Percentiles rank a stretch among this genome's conserved stretches.
phyloP scores from a whole-genome alignment of 2,888 invertebrate species.

The Agriopis aurantiaria region DNA sequence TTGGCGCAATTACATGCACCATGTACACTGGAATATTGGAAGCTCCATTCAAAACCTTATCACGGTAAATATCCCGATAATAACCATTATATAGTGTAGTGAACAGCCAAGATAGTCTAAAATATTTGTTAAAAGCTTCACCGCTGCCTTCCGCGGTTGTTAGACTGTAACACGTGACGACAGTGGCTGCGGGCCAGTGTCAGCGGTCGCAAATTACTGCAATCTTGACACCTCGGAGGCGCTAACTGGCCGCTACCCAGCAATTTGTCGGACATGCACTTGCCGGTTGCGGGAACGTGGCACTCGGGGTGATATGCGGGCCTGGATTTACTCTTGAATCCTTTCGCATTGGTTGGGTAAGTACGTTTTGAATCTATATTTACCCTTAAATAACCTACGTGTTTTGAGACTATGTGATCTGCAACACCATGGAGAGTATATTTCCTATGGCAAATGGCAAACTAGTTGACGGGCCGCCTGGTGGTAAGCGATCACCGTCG shows the following conservation, averaged over 20 bases:
- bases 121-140: slow-evolving; percentile 5
- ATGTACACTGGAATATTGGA: too few relatives aligned
- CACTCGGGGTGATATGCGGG: slow-evolving; percentile 35
- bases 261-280: slow-evolving; percentile 78
- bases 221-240: slow-evolving; percentile 86
- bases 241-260: slow-evolving; percentile 81
- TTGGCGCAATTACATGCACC: too few relatives aligned
- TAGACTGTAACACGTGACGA: slow-evolving; percentile 78
- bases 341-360: slow-evolving; percentile 18
- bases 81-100: too few relatives aligned
- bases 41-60: too few relatives aligned
- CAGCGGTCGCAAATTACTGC: slow-evolving; percentile 82
- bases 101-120: too few relatives aligned
- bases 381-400: too few relatives aligned
- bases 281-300: slow-evolving; percentile 40
- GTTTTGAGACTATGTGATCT: too few relatives aligned
- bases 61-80: too few relatives aligned
- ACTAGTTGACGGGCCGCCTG: too few relatives aligned
- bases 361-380: not conserved
- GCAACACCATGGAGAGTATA: too few relatives aligned
- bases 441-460: too few relatives aligned
- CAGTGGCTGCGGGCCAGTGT: slow-evolving; percentile 76
- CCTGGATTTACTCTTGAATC: slow-evolving; percentile 19
- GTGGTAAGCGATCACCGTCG: too few relatives aligned
- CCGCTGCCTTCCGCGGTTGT: slow-evolving; percentile 5